A percentile compares a stretch with the other conserved stretches of the same genome.
phyloP scores from a whole-genome alignment of 1,140 invertebrate genomes.

The Pentalonia nigronervosa region DNA sequence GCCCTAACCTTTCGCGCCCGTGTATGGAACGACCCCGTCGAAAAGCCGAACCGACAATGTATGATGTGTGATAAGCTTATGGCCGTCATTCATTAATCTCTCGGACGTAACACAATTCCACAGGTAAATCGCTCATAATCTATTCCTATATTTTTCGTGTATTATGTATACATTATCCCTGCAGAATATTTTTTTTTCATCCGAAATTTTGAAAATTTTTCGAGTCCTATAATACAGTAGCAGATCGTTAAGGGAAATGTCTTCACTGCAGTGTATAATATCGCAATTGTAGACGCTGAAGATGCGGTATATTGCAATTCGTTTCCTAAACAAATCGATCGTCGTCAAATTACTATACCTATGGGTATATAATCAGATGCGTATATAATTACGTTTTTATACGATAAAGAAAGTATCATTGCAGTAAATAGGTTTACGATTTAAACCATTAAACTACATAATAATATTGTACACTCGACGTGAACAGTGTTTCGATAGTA shows the following conservation, averaged over 20 bases:
- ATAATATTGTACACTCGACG: background rate
- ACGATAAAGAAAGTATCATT: background rate
- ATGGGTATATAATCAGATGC: background rate
- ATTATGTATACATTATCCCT: background rate
- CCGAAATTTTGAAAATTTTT: background rate
- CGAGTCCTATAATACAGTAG: background rate
- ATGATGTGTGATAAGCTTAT: no score
- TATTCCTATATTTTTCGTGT: background rate
- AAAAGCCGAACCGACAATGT: background rate
- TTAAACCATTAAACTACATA: conserved; percentile 7
- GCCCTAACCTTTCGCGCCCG: no score
- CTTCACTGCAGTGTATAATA: background rate
- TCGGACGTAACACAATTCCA: background rate
- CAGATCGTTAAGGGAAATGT: background rate
- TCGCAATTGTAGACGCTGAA: background rate
- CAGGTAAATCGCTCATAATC: background rate
- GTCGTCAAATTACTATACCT: background rate
- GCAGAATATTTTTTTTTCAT: background rate
- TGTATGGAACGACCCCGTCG: no score
- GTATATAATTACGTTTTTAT: background rate
- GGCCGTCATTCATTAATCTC: background rate
- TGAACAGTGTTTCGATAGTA: background rate
- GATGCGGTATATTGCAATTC: background rate
- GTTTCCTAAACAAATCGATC: background rate
- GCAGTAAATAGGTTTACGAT: background rate